Conservation (phyloP, 2,113 vertebrate species). For the Pithys albifrons region DNA sequence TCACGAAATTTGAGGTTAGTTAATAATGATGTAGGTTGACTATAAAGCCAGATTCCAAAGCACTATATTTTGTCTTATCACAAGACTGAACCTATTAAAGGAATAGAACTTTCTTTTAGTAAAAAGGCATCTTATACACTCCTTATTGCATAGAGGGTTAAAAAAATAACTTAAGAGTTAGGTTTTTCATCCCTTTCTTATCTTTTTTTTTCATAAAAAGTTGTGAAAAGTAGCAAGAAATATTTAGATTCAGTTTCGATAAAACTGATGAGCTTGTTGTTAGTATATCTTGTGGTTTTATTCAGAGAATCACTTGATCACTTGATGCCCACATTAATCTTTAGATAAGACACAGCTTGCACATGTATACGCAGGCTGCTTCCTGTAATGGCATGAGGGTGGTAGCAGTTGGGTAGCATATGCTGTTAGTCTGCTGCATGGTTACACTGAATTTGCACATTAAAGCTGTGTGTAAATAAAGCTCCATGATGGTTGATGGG, state of each 20-base stretch:
- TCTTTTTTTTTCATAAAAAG: background rate
- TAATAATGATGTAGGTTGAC: background rate
- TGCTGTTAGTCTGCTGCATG: constrained; percentile 38
- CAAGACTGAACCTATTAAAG: background rate
- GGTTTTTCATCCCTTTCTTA: background rate
- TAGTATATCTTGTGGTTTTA: background rate
- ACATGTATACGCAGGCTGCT: background rate
- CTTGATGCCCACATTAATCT: background rate
- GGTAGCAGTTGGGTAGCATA: constrained; percentile 20
- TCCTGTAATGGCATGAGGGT: background rate
- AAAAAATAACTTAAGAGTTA: background rate
- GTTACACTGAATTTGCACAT: constrained; percentile 20
- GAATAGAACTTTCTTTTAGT: background rate
- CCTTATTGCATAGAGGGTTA: background rate
- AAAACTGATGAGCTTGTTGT: background rate
- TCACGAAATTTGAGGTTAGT: background rate
- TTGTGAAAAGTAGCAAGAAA: background rate
- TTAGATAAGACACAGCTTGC: constrained; percentile 3
- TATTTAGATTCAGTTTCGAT: background rate
- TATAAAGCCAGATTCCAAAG: background rate
- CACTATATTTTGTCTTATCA: background rate
- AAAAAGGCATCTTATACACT: background rate
- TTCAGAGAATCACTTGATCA: background rate
- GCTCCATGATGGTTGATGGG: background rate
- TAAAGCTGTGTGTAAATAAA: constrained; percentile 41